phyloP scores from a whole-genome alignment of 1,140 invertebrate species.

The Globodera ellingtonae region DNA sequence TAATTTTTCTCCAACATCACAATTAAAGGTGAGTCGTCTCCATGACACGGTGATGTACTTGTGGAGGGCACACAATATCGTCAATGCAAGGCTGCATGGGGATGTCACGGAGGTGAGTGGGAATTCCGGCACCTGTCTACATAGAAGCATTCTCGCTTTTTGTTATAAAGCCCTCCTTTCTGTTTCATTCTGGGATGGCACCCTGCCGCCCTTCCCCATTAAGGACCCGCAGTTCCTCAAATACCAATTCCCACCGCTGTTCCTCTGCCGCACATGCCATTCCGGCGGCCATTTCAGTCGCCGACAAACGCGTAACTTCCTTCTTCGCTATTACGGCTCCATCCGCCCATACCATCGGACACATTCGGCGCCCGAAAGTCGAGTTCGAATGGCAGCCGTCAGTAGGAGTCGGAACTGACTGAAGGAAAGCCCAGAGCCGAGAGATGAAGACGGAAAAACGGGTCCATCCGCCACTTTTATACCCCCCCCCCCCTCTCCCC shows the following conservation, averaged over 20 bases:
- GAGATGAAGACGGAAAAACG: neutral
- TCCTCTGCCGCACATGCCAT: conserved; percentile 63
- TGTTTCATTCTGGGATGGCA: neutral
- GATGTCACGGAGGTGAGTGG: conserved; percentile 53
- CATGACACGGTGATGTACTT: conserved; percentile 65
- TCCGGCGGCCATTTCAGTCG: conserved; percentile 63
- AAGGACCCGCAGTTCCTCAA: conserved; percentile 64
- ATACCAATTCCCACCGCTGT: conserved; percentile 63
- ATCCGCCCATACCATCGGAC: conserved; percentile 34
- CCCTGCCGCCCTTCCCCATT: neutral
- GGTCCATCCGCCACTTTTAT: neutral
- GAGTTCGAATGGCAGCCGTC: neutral
- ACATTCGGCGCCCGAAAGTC: neutral
- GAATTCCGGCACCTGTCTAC: neutral
- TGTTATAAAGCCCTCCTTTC: too few species aligned
- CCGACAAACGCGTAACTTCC: conserved; percentile 63
- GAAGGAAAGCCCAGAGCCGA: neutral
- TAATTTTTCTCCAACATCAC: too few species aligned
- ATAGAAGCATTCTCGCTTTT: neutral
- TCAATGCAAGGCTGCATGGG: conserved; percentile 62
- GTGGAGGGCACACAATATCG: conserved; percentile 65
- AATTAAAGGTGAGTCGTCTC: conserved; percentile 39
- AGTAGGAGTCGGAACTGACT: neutral
- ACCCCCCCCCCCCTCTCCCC: too few species aligned
- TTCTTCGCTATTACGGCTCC: conserved; percentile 60